A percentile compares a stretch with the other conserved stretches of the same genome.
Evolutionary conservation across 2,113 vertebrate genomes (phyloP).

Genomic region (Gambusia holbrooki): DNA sequence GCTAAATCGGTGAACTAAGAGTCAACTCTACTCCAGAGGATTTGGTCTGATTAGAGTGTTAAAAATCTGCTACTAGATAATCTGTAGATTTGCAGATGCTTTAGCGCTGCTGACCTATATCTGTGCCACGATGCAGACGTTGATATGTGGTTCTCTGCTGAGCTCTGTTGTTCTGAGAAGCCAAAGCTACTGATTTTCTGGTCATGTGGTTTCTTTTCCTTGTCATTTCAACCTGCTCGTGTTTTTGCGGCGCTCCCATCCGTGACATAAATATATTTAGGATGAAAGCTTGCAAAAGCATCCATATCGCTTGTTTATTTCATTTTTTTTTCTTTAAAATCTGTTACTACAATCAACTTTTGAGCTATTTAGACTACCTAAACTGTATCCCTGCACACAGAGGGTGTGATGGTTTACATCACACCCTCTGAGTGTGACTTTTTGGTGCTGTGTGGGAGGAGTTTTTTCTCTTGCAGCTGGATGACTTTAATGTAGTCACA

Average conservation of each 20-base stretch:
- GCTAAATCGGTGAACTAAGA: conserved; percentile 12
- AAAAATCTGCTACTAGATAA: conserved; percentile 58
- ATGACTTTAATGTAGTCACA: conserved; percentile 1
- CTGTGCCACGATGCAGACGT: conserved; percentile 44
- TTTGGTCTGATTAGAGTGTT: conserved; percentile 62
- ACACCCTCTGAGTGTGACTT: neutral
- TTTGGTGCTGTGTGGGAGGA: neutral
- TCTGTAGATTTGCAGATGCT: conserved; percentile 63
- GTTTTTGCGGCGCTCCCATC: neutral
- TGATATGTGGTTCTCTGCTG: conserved; percentile 7
- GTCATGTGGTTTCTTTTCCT: conserved; percentile 28
- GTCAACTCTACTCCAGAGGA: conserved; percentile 49
- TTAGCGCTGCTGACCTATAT: conserved; percentile 60
- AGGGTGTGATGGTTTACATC: neutral
- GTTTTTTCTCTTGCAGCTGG: neutral
- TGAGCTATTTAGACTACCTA: no score
- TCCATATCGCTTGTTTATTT: neutral
- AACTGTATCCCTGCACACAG: neutral
- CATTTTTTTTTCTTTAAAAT: no score
- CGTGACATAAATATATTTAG: neutral
- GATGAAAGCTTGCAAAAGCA: neutral
- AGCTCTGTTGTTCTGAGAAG: conserved; percentile 26
- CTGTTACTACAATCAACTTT: no score
- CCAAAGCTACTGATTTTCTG: conserved; percentile 12
- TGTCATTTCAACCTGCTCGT: conserved; percentile 51